A percentile compares a stretch with the other conserved stretches of the same genome.
phyloP scores from a whole-genome alignment of 2,888 invertebrate genomes.

The Agonopterix heracliana region DNA sequence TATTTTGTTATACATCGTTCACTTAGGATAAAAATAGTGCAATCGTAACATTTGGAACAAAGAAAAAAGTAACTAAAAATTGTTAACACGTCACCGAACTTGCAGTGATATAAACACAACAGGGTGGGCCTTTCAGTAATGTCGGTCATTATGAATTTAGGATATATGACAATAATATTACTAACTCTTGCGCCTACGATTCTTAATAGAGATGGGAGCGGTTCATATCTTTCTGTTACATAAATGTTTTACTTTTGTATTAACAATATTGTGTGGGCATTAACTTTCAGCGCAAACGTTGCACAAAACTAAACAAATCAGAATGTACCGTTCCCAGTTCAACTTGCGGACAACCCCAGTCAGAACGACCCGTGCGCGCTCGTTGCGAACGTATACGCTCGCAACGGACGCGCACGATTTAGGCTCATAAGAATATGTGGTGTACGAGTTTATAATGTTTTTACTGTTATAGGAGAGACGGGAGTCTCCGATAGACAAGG shows the following conservation, averaged over 20 bases:
- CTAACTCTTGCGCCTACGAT: constrained; percentile 41
- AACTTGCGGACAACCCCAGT: background rate
- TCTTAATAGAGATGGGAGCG: constrained; percentile 24
- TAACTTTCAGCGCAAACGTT: background rate
- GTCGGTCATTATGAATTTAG: constrained; percentile 60
- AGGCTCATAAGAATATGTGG: constrained; percentile 23
- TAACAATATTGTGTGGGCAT: constrained; percentile 2
- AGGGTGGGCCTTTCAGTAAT: constrained; percentile 52
- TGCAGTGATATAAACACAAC: constrained; percentile 49
- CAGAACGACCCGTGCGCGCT: background rate
- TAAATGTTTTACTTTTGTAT: background rate
- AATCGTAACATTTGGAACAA: constrained; percentile 25
- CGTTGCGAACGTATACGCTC: constrained; percentile 9
- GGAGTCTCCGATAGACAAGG: constrained; percentile 68
- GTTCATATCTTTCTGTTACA: constrained; percentile 1
- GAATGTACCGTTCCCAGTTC: background rate
- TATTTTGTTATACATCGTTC: constrained; percentile 19
- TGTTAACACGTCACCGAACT: constrained; percentile 21
- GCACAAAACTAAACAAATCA: background rate
- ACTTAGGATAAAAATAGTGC: constrained; percentile 18
- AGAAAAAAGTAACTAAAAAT: constrained; percentile 13
- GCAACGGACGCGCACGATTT: constrained; percentile 13
- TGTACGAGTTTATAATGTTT: constrained; percentile 59
- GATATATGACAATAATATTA: constrained; percentile 69
- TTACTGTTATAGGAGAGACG: constrained; percentile 65